Evolutionary conservation across 2,113 vertebrate genomes (phyloP).

Genomic region (Seriola quinqueradiata): DNA sequence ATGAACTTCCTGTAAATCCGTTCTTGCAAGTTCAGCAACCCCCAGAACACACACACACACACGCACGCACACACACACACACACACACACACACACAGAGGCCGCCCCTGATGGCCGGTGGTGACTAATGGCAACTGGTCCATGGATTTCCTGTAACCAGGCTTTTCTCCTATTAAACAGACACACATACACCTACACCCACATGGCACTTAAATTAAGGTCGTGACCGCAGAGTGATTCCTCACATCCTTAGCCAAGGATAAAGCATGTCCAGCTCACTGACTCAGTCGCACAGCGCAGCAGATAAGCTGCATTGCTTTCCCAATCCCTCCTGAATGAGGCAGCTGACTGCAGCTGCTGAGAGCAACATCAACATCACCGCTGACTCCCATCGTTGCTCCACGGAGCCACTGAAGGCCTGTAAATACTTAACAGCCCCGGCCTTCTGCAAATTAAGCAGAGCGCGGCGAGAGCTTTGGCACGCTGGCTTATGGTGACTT

Average conservation of each 20-base stretch:
- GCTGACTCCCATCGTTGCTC: slow-evolving; percentile 29
- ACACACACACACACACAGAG: slow-evolving; percentile 1
- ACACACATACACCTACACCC: slow-evolving; percentile 3
- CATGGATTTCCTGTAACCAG: slow-evolving; percentile 51
- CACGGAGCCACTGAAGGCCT: slow-evolving; percentile 48
- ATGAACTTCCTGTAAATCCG: slow-evolving; percentile 50
- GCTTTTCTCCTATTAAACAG: slow-evolving; percentile 15
- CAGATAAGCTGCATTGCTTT: slow-evolving; percentile 52
- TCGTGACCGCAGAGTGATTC: slow-evolving; percentile 35
- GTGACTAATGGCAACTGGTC: slow-evolving; percentile 71
- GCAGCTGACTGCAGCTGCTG: slow-evolving; percentile 70
- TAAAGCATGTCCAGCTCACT: slow-evolving; percentile 52
- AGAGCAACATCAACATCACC: slow-evolving; percentile 35
- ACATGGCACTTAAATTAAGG: not conserved
- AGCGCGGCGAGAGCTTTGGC: slow-evolving; percentile 44
- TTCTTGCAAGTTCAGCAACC: slow-evolving; percentile 64
- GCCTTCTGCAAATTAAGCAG: slow-evolving; percentile 50
- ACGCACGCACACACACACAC: not conserved
- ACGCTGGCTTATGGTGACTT: slow-evolving; percentile 34
- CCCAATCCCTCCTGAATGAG: slow-evolving; percentile 48
- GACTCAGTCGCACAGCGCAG: slow-evolving; percentile 40
- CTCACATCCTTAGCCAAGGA: slow-evolving; percentile 41
- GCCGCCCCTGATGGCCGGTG: slow-evolving; percentile 44
- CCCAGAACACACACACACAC: not conserved
- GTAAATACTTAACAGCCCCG: slow-evolving; percentile 64